Base-by-base conservation (phyloP, 2,888 invertebrate species). In the Pyrrhia umbra region DNA sequence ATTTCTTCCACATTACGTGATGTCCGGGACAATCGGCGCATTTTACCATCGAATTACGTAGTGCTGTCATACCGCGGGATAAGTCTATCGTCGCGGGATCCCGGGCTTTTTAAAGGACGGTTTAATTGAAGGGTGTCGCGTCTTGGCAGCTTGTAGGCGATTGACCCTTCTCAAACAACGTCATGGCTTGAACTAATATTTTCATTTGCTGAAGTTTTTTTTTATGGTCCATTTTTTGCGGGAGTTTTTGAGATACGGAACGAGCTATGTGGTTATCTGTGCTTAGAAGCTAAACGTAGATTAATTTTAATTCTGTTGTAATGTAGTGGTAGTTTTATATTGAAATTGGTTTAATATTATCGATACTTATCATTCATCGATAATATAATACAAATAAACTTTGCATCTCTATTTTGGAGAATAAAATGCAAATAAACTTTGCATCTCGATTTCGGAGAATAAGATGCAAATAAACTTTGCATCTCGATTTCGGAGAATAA, bases 111-210 rank as follows among this genome's bases (percentile, higher is more conserved):
- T 54, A 50, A 42, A 42, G 49, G 46, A 66, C 56, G 62, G 57
- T 73, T 75, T 78, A 78, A 73, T 78, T 77, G 64, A 64, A 72
- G 37, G 59, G 56, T 55, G 42, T 64, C 46, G 20, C 57, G n/a
- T 56, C 37, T 54, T 60, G 18, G 40, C 52, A 56, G 57, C 45
- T 50, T 37, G 39, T 20, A 45, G 51, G 58, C 57, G 54, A 54
- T 64, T 61, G 49, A 78, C 78, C 79, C 78, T 76, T 62, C 54
- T 74, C 77, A 76, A 76, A 52, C 54, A 50, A 65, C 55, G 63
- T 60, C 63, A 49, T 61, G 23, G 56, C 51, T 57, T 60, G 16
- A 49, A 63, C 27, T 49, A 50, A 75, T 67, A 60, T 72, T 69
- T 67, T 72, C n/a, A 55, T 68, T 68, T 58, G 62, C 27, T 20